Percentiles rank a stretch among this genome's conserved stretches.
These are phyloP conservation scores for Hirtodrosophila trivittata DNA, from an alignment of 2,888 invertebrate genomes.

Conservation along the genomic window DNA sequence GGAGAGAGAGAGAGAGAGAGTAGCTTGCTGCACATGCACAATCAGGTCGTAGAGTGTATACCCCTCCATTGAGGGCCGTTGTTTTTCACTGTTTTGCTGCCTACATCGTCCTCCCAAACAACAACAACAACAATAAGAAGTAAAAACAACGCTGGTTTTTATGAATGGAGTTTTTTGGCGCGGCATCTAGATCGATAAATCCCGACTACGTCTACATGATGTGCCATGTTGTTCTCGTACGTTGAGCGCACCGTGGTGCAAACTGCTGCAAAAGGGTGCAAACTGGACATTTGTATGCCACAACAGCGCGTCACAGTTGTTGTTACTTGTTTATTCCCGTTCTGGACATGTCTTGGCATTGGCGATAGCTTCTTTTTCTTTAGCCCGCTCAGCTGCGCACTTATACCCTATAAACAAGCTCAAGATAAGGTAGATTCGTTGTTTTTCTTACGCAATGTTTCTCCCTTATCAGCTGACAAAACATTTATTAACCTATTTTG, in stretches of 20 bases:
- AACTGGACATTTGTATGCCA: slow-evolving; percentile 6
- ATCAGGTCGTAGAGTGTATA: slow-evolving; percentile 20
- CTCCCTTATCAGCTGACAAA: too few species aligned
- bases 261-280: slow-evolving; percentile 31
- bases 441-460: too few species aligned
- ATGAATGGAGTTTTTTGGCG: slow-evolving; percentile 83
- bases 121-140: slow-evolving; percentile 13
- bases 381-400: neutral
- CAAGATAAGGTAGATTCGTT: too few species aligned
- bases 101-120: slow-evolving; percentile 52
- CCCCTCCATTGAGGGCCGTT: slow-evolving; percentile 48
- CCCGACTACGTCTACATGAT: slow-evolving; percentile 76
- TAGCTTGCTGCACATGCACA: slow-evolving; percentile 70
- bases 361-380: slow-evolving; percentile 6
- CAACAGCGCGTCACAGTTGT: slow-evolving; percentile 1
- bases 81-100: slow-evolving; percentile 60
- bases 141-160: slow-evolving; percentile 82
- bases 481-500: too few species aligned
- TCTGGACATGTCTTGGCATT: slow-evolving; percentile 10
- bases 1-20: slow-evolving; percentile 10
- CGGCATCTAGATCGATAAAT: slow-evolving; percentile 83
- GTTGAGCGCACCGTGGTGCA: slow-evolving; percentile 55
- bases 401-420: slow-evolving; percentile 6
- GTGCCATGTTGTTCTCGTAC: slow-evolving; percentile 46
- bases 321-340: neutral